Evolutionary conservation across 2,113 vertebrate species (phyloP).

Genomic region (Xiphophorus couchianus): DNA sequence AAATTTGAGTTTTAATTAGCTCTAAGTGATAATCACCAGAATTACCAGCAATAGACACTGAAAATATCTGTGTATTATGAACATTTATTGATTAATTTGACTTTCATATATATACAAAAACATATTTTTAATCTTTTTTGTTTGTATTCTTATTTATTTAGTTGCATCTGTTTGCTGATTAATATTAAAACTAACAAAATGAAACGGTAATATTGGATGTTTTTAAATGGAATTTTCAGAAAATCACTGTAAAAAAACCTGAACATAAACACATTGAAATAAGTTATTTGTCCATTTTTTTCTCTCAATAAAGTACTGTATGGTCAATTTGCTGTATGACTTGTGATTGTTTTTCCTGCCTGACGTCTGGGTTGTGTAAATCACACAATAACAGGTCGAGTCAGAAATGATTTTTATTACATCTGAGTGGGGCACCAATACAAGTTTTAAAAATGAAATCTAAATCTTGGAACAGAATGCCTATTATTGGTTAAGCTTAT

Average conservation of each 20-base stretch:
- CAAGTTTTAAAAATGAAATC: slow-evolving; percentile 37
- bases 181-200: not conserved
- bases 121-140: no score
- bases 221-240: not conserved
- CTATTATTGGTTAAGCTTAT: slow-evolving; percentile 60
- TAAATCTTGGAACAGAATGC: slow-evolving; percentile 26
- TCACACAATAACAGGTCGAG: slow-evolving; percentile 42
- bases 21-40: not conserved
- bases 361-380: slow-evolving; percentile 6
- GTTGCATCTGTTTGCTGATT: not conserved
- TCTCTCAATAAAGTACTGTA: slow-evolving; percentile 58
- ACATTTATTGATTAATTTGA: not conserved
- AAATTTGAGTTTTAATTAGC: not conserved
- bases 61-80: not conserved
- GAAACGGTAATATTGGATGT: not conserved
- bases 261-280: slow-evolving; percentile 5
- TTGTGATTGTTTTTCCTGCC: slow-evolving; percentile 22
- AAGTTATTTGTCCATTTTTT: not conserved
- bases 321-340: not conserved
- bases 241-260: not conserved
- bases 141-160: no score
- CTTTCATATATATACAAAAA: not conserved
- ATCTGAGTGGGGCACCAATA: slow-evolving; percentile 52
- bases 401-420: slow-evolving; percentile 66
- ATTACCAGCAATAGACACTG: not conserved